phyloP scores from a whole-genome alignment of 2,888 invertebrate species.

The Orgyia antiqua region DNA sequence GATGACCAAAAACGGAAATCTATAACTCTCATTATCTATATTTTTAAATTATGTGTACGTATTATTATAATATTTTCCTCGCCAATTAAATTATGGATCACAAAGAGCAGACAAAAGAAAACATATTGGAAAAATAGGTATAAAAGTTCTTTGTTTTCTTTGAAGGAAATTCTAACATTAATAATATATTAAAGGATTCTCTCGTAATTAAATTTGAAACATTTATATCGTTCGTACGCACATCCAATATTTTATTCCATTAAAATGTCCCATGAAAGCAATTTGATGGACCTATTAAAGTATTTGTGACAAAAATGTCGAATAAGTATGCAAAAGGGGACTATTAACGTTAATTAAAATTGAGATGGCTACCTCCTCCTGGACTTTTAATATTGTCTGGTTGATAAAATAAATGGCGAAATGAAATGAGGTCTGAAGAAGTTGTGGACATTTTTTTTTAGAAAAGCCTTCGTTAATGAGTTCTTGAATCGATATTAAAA shows the following conservation, averaged over 20 bases:
- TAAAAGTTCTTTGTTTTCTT: too few relatives aligned
- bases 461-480: slow-evolving; percentile 2
- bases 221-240: neutral
- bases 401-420: slow-evolving; percentile 7
- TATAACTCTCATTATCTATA: too few relatives aligned
- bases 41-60: too few relatives aligned
- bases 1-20: too few relatives aligned
- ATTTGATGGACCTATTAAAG: slow-evolving; percentile 7
- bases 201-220: neutral
- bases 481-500: slow-evolving; percentile 5
- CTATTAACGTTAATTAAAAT: slow-evolving; percentile 17
- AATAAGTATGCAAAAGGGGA: slow-evolving; percentile 11
- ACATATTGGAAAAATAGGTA: too few relatives aligned
- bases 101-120: too few relatives aligned
- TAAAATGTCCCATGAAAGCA: slow-evolving; percentile 11
- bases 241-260: slow-evolving; percentile 7
- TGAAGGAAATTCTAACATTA: too few relatives aligned
- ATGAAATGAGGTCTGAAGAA: slow-evolving; percentile 4
- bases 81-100: too few relatives aligned
- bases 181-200: too few relatives aligned
- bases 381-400: slow-evolving; percentile 7
- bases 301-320: slow-evolving; percentile 12
- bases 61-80: too few relatives aligned
- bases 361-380: slow-evolving; percentile 7
- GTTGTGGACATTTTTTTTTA: neutral